Conservation (phyloP, 1,140 invertebrate genomes). For the Drosophila eugracilis region DNA sequence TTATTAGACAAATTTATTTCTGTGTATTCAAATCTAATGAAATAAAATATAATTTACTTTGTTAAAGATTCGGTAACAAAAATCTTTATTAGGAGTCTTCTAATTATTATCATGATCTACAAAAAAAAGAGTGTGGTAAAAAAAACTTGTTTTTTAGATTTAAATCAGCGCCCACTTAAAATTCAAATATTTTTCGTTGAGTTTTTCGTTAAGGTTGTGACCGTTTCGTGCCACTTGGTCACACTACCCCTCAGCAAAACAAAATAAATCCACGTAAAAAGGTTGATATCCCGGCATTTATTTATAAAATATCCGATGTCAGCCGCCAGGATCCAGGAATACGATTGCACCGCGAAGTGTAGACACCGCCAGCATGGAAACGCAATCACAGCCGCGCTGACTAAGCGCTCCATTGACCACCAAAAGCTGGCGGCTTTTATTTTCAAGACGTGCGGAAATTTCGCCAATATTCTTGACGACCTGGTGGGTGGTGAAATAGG, state of each 20-base stretch:
- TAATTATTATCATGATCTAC: no score
- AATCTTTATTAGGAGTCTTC: no score
- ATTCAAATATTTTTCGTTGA: background rate
- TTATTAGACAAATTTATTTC: no score
- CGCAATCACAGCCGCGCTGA: constrained; percentile 86
- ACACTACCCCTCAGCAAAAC: constrained; percentile 28
- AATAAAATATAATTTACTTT: background rate
- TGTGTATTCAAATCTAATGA: no score
- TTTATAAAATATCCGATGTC: constrained; percentile 50
- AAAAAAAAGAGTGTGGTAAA: no score
- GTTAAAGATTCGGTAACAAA: no score
- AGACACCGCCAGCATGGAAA: constrained; percentile 86
- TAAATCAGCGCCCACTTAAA: background rate
- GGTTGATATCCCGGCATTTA: constrained; percentile 21
- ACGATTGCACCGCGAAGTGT: constrained; percentile 86
- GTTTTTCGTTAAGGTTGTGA: background rate
- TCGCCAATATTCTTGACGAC: constrained; percentile 85
- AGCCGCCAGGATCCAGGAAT: constrained; percentile 64
- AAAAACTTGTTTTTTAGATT: background rate
- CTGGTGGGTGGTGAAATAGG: constrained; percentile 40
- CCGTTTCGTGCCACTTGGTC: background rate
- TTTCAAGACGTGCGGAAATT: constrained; percentile 86
- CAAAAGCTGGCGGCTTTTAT: constrained; percentile 86
- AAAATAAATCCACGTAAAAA: constrained; percentile 47
- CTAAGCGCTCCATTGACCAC: constrained; percentile 85